Base-by-base conservation (phyloP, 1,140 invertebrate species). In the Brachionus asplanchnoidis region DNA sequence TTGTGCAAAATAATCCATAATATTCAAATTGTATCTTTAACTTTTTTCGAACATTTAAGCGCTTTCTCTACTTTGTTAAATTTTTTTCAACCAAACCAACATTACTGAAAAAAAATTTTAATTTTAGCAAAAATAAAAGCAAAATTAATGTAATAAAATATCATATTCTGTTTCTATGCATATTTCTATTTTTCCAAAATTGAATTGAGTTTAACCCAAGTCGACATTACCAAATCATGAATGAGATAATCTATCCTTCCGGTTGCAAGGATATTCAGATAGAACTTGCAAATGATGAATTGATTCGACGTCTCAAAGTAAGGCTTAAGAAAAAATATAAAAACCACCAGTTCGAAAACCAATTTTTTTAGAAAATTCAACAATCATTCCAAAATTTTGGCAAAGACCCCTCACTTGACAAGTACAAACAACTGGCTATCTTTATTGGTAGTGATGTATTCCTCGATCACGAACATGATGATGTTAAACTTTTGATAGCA, bases 331-430 rank as follows among this genome's bases (percentile, higher is more conserved):
- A 40, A 32, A 68, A 73, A 12, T 40, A 56, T 12, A 14, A 17
- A 53, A 60, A 73, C 11, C 23, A 79, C 85, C 9, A 85, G 85
- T 73, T 40, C 32, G 2, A 0, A 28, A 40, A 2, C 7, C 6
- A n/a, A 84, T 73, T 84, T 60, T 85, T 86, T 2, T 87, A 95
- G 94, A 94, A 95, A 42, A 89, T 97, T 85, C 95, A 96, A 12
- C 94, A 97, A 88, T 95, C 95, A 0, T 92, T 98, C 84, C 96
- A 98, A 92, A 95, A 95, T 65, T 95, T 98, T 93, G 95, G 95
- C 26, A 46, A 77, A 53, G 96, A 98, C 91, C 95, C 96, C 91
- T 95, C 96, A 89, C 95, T 95, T 88, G 94, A 97, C 89, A 94
- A 96, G 89, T 98, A 94, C 90, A 94, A 97, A 86, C 95, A 95